These are phyloP conservation scores for Cerceris rybyensis DNA, from an alignment of 2,888 invertebrate species.

Conservation along the genomic window DNA sequence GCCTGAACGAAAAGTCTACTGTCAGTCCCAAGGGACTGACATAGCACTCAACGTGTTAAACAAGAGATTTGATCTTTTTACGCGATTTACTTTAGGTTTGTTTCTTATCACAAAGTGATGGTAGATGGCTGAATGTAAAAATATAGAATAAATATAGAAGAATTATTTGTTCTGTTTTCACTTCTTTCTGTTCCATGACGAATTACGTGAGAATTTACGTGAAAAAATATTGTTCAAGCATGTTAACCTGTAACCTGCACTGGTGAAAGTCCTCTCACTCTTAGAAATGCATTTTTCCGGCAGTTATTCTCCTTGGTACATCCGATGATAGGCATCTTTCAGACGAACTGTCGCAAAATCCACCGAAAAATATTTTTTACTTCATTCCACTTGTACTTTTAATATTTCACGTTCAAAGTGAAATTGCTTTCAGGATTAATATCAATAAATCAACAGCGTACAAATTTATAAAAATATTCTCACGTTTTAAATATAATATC, in stretches of 20 bases:
- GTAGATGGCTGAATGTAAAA: too few species aligned
- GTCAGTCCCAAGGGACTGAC: too few species aligned
- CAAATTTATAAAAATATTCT: neutral
- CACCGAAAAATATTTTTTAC: neutral
- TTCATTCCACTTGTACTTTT: neutral
- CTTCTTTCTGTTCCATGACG: neutral
- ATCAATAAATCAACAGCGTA: too few species aligned
- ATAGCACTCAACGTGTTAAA: too few species aligned
- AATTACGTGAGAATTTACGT: neutral
- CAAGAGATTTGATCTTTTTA: too few species aligned
- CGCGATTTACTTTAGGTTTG: too few species aligned
- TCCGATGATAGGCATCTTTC: constrained; percentile 68
- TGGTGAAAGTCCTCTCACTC: constrained; percentile 55
- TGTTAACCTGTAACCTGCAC: constrained; percentile 58
- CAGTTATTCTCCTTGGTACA: constrained; percentile 75
- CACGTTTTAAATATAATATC: neutral
- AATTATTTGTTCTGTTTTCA: too few species aligned
- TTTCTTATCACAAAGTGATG: too few species aligned
- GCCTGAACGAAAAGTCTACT: too few species aligned
- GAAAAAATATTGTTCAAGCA: neutral
- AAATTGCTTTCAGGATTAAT: too few species aligned
- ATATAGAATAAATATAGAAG: too few species aligned
- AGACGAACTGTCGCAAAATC: neutral
- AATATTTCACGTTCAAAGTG: neutral
- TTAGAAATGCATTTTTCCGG: constrained; percentile 62